Base-by-base conservation (phyloP, 2,797 vertebrate species). In the Molossus molossus region DNA sequence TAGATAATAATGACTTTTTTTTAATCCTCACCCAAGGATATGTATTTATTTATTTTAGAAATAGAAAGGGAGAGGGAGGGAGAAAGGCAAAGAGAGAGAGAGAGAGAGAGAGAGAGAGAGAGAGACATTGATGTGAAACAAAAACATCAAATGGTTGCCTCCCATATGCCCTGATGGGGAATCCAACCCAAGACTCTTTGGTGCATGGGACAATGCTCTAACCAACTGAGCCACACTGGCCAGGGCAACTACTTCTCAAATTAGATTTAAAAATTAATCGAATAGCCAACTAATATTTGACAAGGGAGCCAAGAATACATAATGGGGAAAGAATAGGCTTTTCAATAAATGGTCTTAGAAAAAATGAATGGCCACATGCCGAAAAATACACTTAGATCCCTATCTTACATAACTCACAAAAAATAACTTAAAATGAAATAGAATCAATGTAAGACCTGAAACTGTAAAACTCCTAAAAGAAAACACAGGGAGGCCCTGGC, bases 391-490 rank as follows among this genome's bases (percentile, higher is more conserved):
- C 45, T 5, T 80, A 33, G 6, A 64, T 7, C 15, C 23, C 45
- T 80, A n/a, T 55, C 33, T 93, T 29, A 81, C 4, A 80, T 11
- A 6, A 29, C 6, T 50, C 33, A 21, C 67, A 14, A n/a, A 67
- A 45, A 62, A 40, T 87, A n/a, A 75, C 58, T 65, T 29, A 40
- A 72, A 64, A 87, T 80, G 11, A 33, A 40, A 72, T 62, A 64
- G 81, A 64, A 53, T 40, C 80, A 87, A 93, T 33, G 1, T 53
- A 87, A 87, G 65, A 70, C 53, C 29, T 86, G 37, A 92, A 69
- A 58, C 15, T 50, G 13, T 67, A 58, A 76, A 85, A 15, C 20
- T 50, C 11, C 53, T 79, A 58, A 40, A 21, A 50, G 37, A 69
- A 86, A 81, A 33, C 53, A 90, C 6, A 58, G 65, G 27, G 14